Evolutionary conservation across 2,888 invertebrate genomes (phyloP), one percentile per base, ranked within the genome.

Genomic region (Sylvicola fuscatus): DNA sequence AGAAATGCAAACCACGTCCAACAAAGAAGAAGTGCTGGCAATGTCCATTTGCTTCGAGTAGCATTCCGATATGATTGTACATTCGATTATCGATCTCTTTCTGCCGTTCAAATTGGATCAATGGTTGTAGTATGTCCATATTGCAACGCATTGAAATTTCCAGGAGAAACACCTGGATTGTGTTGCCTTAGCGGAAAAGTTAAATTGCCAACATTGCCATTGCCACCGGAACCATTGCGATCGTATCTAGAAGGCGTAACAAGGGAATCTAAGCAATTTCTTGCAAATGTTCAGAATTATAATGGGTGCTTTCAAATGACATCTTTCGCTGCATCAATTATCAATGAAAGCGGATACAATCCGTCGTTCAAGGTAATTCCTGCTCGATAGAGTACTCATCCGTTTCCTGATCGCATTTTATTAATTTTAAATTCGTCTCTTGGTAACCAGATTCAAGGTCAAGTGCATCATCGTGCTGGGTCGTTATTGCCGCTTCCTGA

Each of bases 181-280:
- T 57, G 53, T 44, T 58, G 53, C 46, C 46, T 49, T 37, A 47
- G 43, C 42, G 53, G 53, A 39, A 55, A 57, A 50, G 49, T 56
- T 40, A 47, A 48, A 47, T 46, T 56, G 44, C 43, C 47, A 42
- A 44, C 43, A 48, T 46, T 57, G 42, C 40, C 40, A 37, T 36
- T 47, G 41, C 53, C 50, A 46, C 50, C 52, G 38, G 49, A 54
- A 43, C 53, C 52, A 44, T 45, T 53, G 45, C 27, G 30, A 33
- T 39, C 45, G 36, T 45, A 42, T 41, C 38, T 46, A 33, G 40
- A 40, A 41, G 47, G 45, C 40, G 38, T 33, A 34, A 40, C 43
- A 37, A 34, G 32, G 15, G 17, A 42, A 31, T 45, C 42, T 14
- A 32, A 13, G 32, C 32, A 32, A 3, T 32, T 32, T 13, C 11